Percentiles rank a stretch among this genome's conserved stretches.
Conservation (phyloP, 2,888 invertebrate species). For the Drosophila helvetica region DNA sequence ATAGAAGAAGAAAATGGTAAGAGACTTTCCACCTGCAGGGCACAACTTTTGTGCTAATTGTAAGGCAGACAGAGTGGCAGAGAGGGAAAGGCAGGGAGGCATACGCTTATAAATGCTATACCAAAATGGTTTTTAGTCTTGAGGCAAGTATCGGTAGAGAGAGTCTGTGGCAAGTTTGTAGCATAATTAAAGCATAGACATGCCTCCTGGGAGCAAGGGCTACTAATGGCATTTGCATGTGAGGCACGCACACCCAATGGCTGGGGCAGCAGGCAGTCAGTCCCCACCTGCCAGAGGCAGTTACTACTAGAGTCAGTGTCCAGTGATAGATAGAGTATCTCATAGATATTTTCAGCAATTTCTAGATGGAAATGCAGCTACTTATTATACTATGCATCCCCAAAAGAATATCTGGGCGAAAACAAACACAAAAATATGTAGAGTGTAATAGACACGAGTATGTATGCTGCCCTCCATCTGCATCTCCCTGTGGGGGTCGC, state of each 20-base stretch:
- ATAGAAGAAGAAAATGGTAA: slow-evolving; percentile 16
- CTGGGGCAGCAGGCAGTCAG: no score
- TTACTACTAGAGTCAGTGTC: slow-evolving; percentile 16
- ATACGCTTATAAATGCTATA: slow-evolving; percentile 25
- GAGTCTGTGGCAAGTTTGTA: slow-evolving; percentile 62
- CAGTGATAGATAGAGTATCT: neutral
- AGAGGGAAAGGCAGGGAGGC: slow-evolving; percentile 1
- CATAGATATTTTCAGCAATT: slow-evolving; percentile 51
- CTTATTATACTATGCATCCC: slow-evolving; percentile 50
- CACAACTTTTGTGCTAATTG: slow-evolving; percentile 35
- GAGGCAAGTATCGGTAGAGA: slow-evolving; percentile 37
- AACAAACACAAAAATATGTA: slow-evolving; percentile 34
- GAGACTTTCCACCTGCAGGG: slow-evolving; percentile 27
- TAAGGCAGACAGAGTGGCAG: slow-evolving; percentile 9
- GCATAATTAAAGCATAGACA: slow-evolving; percentile 71
- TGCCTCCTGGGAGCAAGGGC: slow-evolving; percentile 43
- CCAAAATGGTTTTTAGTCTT: slow-evolving; percentile 44
- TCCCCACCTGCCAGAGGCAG: slow-evolving; percentile 31
- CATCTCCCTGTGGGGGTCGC: slow-evolving; percentile 29
- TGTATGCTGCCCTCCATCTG: no score
- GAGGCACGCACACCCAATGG: slow-evolving; percentile 63
- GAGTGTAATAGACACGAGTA: slow-evolving; percentile 29
- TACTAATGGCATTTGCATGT: slow-evolving; percentile 68
- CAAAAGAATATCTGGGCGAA: slow-evolving; percentile 34
- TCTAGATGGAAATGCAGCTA: slow-evolving; percentile 52